phyloP scores from a whole-genome alignment of 2,113 vertebrate species.

The Bostrychus sinensis region DNA sequence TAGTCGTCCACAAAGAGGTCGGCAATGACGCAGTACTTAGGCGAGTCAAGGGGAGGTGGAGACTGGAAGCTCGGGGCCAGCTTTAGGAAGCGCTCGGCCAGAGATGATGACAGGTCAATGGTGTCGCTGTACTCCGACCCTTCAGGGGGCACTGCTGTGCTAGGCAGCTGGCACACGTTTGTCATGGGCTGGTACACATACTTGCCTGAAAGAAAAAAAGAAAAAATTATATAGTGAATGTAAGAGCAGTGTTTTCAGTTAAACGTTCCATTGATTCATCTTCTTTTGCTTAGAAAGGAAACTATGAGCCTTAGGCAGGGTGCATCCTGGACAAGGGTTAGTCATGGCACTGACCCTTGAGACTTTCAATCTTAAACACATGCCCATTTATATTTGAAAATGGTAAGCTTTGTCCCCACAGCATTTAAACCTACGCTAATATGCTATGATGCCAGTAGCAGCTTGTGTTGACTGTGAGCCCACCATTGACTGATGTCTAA shows the following conservation, averaged over 20 bases:
- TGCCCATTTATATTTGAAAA: too few species aligned
- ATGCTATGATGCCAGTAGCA: too few species aligned
- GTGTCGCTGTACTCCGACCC: constrained; percentile 83
- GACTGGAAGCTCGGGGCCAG: constrained; percentile 90
- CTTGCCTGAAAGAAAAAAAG: constrained; percentile 82
- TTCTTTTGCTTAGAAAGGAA: neutral
- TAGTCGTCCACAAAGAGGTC: constrained; percentile 97
- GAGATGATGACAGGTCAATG: constrained; percentile 90
- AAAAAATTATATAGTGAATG: neutral
- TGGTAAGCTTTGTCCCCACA: too few species aligned
- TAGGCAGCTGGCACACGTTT: constrained; percentile 92
- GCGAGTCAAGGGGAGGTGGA: constrained; percentile 87
- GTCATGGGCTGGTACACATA: constrained; percentile 99
- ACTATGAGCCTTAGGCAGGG: neutral
- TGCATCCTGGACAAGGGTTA: neutral
- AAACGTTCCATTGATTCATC: too few species aligned
- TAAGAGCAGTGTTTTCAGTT: neutral
- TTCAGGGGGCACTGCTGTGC: constrained; percentile 85
- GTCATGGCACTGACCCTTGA: too few species aligned
- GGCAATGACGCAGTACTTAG: constrained; percentile 92
- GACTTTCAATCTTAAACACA: too few species aligned
- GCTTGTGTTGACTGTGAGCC: too few species aligned
- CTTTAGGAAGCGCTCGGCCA: constrained; percentile 92
- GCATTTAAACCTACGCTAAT: too few species aligned
- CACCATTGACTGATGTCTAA: too few species aligned